Conservation (phyloP, 2,888 invertebrate genomes). For the Heliconius erato region DNA sequence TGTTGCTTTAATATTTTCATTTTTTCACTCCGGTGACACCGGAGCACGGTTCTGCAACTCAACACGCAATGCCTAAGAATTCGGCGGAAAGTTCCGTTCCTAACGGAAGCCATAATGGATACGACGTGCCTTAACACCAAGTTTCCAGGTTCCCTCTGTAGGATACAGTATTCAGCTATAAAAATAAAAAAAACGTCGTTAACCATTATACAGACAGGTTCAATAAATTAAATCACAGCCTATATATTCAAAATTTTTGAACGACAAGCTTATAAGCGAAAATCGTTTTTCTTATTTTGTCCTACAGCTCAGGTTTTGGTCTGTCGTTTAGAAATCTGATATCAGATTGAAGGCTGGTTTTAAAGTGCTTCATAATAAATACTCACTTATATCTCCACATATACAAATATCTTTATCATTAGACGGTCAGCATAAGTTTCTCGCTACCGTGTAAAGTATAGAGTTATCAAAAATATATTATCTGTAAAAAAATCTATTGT, state of each 20-base stretch:
- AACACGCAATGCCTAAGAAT: no score
- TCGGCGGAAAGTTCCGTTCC: no score
- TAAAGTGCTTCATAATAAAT: slow-evolving; percentile 25
- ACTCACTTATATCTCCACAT: background rate
- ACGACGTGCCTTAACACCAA: no score
- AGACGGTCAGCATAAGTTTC: no score
- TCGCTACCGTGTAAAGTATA: background rate
- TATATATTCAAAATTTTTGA: slow-evolving; percentile 54
- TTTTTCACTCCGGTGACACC: no score
- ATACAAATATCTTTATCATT: background rate
- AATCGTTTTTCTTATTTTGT: slow-evolving; percentile 56
- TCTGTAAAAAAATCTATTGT: no score
- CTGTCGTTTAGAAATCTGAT: slow-evolving; percentile 57
- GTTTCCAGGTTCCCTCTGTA: no score
- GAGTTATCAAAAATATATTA: background rate
- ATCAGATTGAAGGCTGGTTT: slow-evolving; percentile 51
- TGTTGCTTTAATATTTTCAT: no score
- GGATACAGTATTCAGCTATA: no score
- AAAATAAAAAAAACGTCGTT: no score
- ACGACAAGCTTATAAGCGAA: slow-evolving; percentile 70
- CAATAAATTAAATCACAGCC: slow-evolving; percentile 2
- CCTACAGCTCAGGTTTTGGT: slow-evolving; percentile 52
- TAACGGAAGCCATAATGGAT: no score
- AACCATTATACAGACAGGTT: background rate
- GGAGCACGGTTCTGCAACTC: no score